Percentiles rank a stretch among this genome's conserved stretches.
Evolutionary conservation across 2,113 vertebrate species (phyloP).

Genomic region (Zosterops pallidus): DNA sequence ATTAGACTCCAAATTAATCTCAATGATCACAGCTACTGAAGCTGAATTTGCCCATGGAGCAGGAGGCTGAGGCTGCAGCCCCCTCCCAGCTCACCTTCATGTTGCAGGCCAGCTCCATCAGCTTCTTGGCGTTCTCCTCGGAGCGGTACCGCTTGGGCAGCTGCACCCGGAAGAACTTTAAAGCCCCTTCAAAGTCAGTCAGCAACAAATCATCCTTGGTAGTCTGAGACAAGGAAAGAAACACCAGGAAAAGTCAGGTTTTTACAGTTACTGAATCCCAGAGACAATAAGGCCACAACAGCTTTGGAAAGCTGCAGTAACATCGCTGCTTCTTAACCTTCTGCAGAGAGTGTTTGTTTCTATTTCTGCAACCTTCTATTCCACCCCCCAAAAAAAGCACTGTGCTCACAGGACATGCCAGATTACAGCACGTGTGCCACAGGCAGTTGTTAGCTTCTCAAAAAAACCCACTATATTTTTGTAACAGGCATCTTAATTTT

Average conservation of each 20-base stretch:
- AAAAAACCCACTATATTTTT: neutral
- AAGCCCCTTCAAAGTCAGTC: slow-evolving; percentile 95
- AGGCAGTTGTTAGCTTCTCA: neutral
- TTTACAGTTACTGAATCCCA: neutral
- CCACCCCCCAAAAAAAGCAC: neutral
- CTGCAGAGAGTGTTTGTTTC: neutral
- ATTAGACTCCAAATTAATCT: neutral
- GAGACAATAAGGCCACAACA: neutral
- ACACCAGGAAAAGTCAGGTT: neutral
- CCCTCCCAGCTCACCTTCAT: slow-evolving; percentile 85
- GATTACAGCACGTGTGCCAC: neutral
- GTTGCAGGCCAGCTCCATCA: slow-evolving; percentile 97
- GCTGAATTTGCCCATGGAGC: neutral
- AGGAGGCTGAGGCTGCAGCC: neutral
- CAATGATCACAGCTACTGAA: accelerated
- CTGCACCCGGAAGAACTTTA: slow-evolving; percentile 97
- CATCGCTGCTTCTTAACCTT: neutral
- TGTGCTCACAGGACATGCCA: neutral
- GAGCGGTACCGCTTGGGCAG: slow-evolving; percentile 97
- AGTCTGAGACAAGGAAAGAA: slow-evolving; percentile 75
- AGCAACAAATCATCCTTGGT: slow-evolving; percentile 95
- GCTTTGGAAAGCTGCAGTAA: neutral
- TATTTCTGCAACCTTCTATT: neutral
- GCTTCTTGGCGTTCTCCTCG: slow-evolving; percentile 96
- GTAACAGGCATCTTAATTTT: neutral